Evolutionary conservation across 2,888 invertebrate species (phyloP), one percentile per base, ranked within the genome.

Genomic region (Eutolmus rufibarbis): DNA sequence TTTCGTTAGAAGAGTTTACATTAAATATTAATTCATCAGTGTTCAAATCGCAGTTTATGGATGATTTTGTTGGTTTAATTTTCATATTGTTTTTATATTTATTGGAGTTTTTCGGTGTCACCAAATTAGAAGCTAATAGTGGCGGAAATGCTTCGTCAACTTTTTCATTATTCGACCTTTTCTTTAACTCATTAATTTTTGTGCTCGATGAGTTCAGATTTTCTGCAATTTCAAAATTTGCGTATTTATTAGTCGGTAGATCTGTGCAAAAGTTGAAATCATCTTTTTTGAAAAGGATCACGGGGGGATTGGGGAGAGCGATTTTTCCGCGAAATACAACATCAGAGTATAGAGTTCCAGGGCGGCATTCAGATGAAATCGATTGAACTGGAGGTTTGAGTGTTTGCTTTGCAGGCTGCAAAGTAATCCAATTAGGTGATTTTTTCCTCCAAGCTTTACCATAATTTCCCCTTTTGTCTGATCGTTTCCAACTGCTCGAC

Each of bases 321-420:
- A 89, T 87, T 19, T 89, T 89, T 19, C 89, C 90, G n/a, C 90
- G 89, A 86, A 90, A 89, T 4, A 90, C 86, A 16, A 90, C 90
- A 88, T 90, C 90, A 7, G 90, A 90, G 77, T 90, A 90, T 28
- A 89, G 89, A 7, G 89, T 90, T 1, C 90, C 90, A 0, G 90
- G 90, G 9, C 89, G 89, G 74, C 89, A 90, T 8, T 88, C 88
- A 0, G 90, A 90, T 2, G 89, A 74, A n/a, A n/a, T 19, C 8
- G 28, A 19, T 9, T 16, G 37, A 16, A 46, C 74, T 28, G 40
- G 37, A 14, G 56, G 8, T 51, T 19, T 43, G 5, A 46, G 28
- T 14, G 8, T 34, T 0, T 86, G 87, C 57, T 89, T 89, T 37
- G 31, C 89, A 89, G n/a, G 88, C 86, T n/a, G 88, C 31, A 76